Percentiles rank a stretch among this genome's conserved stretches.
These are phyloP conservation scores for Ageneiosus marmoratus DNA, from an alignment of 2,113 vertebrate species.

Conservation along the genomic window DNA sequence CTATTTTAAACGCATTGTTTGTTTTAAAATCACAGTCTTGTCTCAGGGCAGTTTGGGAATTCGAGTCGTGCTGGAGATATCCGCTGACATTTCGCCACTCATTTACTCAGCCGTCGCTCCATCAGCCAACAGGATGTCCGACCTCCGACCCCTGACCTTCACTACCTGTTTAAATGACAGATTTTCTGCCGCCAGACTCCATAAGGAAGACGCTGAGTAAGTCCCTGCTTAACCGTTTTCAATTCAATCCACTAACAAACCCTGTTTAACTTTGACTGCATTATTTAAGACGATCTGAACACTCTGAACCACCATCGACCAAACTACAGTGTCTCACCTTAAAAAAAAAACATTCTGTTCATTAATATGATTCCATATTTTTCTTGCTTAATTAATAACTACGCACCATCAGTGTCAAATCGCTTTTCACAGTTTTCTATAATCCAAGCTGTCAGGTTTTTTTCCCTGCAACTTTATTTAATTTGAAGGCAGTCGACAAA, in stretches of 20 bases:
- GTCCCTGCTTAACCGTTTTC: background rate
- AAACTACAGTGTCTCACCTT: background rate
- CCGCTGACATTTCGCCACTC: conserved; percentile 48
- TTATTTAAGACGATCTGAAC: background rate
- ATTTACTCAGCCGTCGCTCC: conserved; percentile 42
- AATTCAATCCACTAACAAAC: background rate
- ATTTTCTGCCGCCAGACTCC: conserved; percentile 29
- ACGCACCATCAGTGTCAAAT: background rate
- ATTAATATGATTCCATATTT: background rate
- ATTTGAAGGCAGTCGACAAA: background rate
- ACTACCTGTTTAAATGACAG: conserved; percentile 47
- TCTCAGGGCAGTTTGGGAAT: background rate
- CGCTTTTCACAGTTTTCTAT: background rate
- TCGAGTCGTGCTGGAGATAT: conserved; percentile 1
- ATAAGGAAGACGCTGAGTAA: background rate
- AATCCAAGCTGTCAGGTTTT: background rate
- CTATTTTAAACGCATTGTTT: background rate
- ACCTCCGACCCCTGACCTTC: conserved; percentile 23
- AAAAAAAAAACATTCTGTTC: background rate
- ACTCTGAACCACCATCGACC: background rate
- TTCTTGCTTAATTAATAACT: background rate
- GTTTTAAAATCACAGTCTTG: background rate
- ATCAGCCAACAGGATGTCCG: conserved; percentile 33
- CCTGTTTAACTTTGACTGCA: background rate
- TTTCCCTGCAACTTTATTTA: background rate